These are phyloP conservation scores for Ctenomys sociabilis DNA, from an alignment of 2,113 vertebrate genomes.

Conservation along the genomic window DNA sequence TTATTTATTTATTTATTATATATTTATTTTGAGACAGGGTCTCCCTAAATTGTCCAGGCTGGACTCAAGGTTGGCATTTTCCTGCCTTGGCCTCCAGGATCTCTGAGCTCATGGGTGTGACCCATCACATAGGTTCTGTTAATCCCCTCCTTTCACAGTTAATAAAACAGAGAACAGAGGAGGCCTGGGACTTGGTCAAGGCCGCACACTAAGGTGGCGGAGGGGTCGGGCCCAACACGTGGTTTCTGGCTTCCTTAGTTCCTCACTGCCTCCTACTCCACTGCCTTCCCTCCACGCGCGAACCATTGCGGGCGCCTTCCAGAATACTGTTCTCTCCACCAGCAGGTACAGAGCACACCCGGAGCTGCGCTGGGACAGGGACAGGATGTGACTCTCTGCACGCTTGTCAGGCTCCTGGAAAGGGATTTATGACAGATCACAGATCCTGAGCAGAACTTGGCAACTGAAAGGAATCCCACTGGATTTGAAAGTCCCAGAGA, in stretches of 20 bases:
- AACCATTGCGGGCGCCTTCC: not conserved
- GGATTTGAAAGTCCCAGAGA: constrained; percentile 15
- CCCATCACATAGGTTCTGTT: not conserved
- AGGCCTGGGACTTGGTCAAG: not conserved
- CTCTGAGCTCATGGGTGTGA: not conserved
- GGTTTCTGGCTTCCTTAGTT: not conserved
- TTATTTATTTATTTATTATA: not conserved
- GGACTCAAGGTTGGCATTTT: not conserved
- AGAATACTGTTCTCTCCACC: not conserved
- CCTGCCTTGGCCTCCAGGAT: not conserved
- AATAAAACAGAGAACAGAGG: not conserved
- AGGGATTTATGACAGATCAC: not conserved
- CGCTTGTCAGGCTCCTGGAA: not conserved
- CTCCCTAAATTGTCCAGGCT: not conserved
- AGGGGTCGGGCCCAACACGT: not conserved
- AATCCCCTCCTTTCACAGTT: not conserved
- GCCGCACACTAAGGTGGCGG: not conserved
- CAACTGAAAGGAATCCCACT: not conserved
- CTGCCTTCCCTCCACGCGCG: not conserved
- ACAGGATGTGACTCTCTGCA: not conserved
- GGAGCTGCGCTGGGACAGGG: not conserved
- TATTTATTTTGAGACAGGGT: not conserved
- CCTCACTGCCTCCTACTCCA: not conserved
- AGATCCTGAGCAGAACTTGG: not conserved
- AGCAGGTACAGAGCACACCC: not conserved